Base-by-base conservation (phyloP, 2,113 vertebrate genomes). In the Eidolon helvum region DNA sequence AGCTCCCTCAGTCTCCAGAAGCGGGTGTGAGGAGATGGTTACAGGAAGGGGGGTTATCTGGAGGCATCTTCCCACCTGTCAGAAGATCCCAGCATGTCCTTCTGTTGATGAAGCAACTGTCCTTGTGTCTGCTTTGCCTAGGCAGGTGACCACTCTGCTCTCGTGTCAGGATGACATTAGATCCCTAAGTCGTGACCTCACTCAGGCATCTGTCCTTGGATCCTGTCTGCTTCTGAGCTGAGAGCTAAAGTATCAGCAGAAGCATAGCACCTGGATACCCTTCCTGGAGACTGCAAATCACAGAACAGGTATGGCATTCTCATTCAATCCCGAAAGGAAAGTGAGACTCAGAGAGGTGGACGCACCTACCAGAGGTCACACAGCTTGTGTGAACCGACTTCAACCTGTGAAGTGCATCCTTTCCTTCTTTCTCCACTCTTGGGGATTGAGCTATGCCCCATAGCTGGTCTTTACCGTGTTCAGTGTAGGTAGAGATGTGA, bases 161-260 rank as follows among this genome's bases (percentile, higher is more conserved):
- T 93, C 7, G 3, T 78, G 96, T 98, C 97, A 97, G 86, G 50
- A 38, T 91, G 97, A 97, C 96, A 97, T 69, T 85, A 89, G 89
- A 95, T 90, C 91, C 61, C 50, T 61, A 68, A 80, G 33, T 92
- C 43, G 43, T 96, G 95, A 94, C 48, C 59, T 95, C 65, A 43
- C 40, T 83, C 63, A 2, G 82, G 78, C 48, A 10, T 86, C 93
- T 95, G 96, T 91, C 97, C 97, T 97, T 97, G 97, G 86, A 78
- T 59, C 78, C 94, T 1, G 5, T 94, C 94, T 95, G 95, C 61
- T 92, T 66, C 72, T 72, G 45, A 90, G 65, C 40, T 16, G 85
- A 95, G 65, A 94, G 61, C 80, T 61, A 91, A 96, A 96, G 90
- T 57, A 83, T 78, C 88, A 83, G 72, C 68, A 40, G 95, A 30